Percentiles rank a stretch among this genome's conserved stretches.
Conservation (phyloP, 2,113 vertebrate species). For the Balaenoptera acutorostrata region DNA sequence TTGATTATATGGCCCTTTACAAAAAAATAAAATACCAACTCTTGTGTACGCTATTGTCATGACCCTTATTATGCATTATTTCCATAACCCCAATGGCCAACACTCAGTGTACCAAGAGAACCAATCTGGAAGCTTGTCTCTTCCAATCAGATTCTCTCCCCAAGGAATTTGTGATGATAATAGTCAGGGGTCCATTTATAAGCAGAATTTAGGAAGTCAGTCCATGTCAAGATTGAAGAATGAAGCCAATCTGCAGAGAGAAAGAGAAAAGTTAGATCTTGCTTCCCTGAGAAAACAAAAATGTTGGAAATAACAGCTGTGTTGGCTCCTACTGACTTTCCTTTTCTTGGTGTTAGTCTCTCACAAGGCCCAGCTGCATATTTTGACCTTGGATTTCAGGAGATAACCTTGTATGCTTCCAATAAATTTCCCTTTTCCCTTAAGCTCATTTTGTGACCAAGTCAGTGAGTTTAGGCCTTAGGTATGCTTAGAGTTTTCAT, state of each 20-base stretch:
- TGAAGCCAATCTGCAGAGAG: not conserved
- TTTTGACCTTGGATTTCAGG: constrained; percentile 49
- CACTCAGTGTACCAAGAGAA: not conserved
- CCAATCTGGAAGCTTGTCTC: not conserved
- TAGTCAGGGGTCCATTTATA: not conserved
- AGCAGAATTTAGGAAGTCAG: not conserved
- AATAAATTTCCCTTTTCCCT: not conserved
- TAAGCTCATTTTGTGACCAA: constrained; percentile 3
- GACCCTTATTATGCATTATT: not conserved
- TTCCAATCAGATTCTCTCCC: not conserved
- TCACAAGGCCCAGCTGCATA: constrained; percentile 31
- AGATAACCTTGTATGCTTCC: not conserved
- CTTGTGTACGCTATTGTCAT: not conserved
- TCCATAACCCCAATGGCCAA: not conserved
- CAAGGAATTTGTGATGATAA: not conserved
- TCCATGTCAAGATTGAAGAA: not conserved
- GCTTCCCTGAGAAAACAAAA: not conserved
- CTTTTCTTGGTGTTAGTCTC: not conserved
- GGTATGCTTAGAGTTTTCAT: not conserved
- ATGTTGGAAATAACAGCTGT: constrained; percentile 40
- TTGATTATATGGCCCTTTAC: not conserved
- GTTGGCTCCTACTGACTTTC: constrained; percentile 11
- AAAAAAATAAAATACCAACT: not conserved
- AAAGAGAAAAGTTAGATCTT: not conserved
- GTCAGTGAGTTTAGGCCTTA: not conserved